Percentiles rank a stretch among this genome's conserved stretches.
Conservation (phyloP, 2,113 vertebrate genomes). For the Murina feae region DNA sequence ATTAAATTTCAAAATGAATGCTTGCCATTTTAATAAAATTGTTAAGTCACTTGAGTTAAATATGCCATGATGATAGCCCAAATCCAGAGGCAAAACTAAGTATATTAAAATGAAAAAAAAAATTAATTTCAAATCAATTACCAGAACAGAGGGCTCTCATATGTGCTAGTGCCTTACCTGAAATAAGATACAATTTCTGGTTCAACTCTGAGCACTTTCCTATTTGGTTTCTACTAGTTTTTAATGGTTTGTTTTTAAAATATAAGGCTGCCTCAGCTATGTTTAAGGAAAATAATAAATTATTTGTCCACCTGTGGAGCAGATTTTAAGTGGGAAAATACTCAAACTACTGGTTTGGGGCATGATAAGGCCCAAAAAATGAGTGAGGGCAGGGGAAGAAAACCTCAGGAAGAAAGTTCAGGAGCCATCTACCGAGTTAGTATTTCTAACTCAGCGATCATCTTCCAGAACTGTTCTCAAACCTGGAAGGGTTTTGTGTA, state of each 20-base stretch:
- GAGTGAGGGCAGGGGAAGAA: background rate
- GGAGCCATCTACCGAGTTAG: background rate
- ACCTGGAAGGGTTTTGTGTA: background rate
- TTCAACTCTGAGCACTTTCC: background rate
- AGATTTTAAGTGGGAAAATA: slow-evolving; percentile 2
- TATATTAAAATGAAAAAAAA: slow-evolving; percentile 11
- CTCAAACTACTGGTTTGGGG: background rate
- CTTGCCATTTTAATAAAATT: background rate
- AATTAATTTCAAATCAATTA: background rate
- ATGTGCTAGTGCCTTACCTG: background rate
- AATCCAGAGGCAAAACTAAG: background rate
- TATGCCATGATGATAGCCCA: background rate
- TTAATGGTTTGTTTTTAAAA: slow-evolving; percentile 30
- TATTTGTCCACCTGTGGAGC: background rate
- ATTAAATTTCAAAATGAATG: slow-evolving; percentile 33
- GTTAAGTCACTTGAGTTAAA: slow-evolving; percentile 12
- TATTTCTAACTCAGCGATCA: background rate
- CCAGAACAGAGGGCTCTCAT: background rate
- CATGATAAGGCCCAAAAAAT: background rate
- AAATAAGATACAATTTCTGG: background rate
- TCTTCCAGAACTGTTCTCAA: slow-evolving; percentile 1
- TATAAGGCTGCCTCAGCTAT: background rate
- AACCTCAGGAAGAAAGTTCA: background rate
- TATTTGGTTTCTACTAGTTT: slow-evolving; percentile 3
- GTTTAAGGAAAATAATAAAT: background rate